Conservation (phyloP, 2,888 invertebrate genomes). For the Rotaria sp. region DNA sequence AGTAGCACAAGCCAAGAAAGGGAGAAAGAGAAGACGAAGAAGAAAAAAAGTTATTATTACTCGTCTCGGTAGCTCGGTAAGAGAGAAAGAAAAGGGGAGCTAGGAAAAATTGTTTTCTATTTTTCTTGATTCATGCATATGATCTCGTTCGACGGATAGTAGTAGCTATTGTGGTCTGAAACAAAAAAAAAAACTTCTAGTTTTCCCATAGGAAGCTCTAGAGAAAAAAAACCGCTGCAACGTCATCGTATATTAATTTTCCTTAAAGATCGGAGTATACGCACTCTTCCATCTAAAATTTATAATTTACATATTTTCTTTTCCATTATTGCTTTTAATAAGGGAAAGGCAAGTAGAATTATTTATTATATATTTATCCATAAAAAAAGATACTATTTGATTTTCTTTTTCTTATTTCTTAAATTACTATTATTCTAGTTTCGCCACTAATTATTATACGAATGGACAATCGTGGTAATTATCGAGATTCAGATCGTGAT, state of each 20-base stretch:
- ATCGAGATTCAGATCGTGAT: not conserved
- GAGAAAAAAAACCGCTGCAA: not conserved
- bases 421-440: not conserved
- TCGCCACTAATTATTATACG: not conserved
- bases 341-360: not conserved
- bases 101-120: not conserved
- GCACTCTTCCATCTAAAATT: not conserved
- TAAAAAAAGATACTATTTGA: not conserved
- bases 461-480: slow-evolving; percentile 21
- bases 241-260: not conserved
- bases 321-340: not conserved
- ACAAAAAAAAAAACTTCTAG: not conserved
- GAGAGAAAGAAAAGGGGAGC: not conserved
- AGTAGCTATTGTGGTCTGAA: not conserved
- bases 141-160: not conserved
- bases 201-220: not conserved
- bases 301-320: not conserved
- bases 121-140: not conserved
- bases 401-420: not conserved
- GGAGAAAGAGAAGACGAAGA: not conserved
- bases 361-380: not conserved
- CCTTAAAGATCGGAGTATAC: not conserved
- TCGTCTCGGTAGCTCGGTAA: not conserved
- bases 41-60: not conserved
- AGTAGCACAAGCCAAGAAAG: not conserved